Conservation (phyloP, 2,113 vertebrate genomes). For the Callithrix jacchus region DNA sequence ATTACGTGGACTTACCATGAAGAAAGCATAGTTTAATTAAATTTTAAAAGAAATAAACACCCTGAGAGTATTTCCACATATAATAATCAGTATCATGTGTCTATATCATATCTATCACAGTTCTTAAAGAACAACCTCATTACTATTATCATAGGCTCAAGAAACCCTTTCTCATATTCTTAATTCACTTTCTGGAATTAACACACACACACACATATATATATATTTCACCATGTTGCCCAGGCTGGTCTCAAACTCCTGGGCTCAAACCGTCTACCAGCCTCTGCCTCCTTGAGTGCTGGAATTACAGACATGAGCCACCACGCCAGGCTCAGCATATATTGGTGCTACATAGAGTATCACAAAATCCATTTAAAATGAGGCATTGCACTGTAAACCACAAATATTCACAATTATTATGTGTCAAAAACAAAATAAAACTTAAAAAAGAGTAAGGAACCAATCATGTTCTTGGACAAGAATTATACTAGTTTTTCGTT, state of each 20-base stretch:
- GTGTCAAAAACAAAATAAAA: not conserved
- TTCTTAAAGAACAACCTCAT: not conserved
- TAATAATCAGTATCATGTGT: not conserved
- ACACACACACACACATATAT: too few species aligned
- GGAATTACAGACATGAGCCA: too few species aligned
- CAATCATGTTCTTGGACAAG: not conserved
- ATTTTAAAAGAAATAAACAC: not conserved
- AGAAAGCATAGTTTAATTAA: conserved; percentile 16
- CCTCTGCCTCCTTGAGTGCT: too few species aligned
- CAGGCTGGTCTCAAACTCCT: too few species aligned
- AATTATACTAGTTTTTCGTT: not conserved
- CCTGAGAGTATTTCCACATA: not conserved
- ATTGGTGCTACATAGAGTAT: not conserved
- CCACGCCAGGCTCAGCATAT: too few species aligned
- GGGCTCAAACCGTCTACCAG: too few species aligned
- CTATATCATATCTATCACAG: not conserved
- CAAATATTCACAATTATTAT: not conserved
- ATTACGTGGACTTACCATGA: not conserved
- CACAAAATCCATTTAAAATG: not conserved
- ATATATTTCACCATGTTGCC: too few species aligned
- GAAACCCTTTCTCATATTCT: not conserved
- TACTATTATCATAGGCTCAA: not conserved
- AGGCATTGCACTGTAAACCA: not conserved
- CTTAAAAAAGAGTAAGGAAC: not conserved
- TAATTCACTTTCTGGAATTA: not conserved